phyloP scores from a whole-genome alignment of 2,797 vertebrate genomes.

The Syngnathus rostellatus region DNA sequence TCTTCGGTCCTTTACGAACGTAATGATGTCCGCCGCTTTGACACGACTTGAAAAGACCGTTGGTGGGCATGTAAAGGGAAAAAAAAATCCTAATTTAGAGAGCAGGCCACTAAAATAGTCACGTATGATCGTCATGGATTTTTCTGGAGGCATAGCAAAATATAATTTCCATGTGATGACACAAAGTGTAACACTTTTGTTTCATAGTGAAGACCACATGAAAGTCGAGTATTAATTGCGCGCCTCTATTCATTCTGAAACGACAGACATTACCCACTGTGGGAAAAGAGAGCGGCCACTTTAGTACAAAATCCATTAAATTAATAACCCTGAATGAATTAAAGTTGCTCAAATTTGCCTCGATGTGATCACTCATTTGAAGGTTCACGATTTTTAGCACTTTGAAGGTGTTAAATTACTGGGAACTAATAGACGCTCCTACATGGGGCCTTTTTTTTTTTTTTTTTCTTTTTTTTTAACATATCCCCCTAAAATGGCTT shows the following conservation, averaged over 20 bases:
- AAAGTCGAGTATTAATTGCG: not conserved
- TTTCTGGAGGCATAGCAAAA: not conserved
- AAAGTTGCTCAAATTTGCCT: constrained; percentile 19
- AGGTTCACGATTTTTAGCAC: constrained; percentile 20
- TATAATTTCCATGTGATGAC: too few relatives aligned
- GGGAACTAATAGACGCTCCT: constrained; percentile 17
- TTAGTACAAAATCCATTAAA: constrained; percentile 27
- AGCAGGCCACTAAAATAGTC: too few relatives aligned
- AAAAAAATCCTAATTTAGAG: not conserved
- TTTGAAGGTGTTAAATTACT: constrained; percentile 17
- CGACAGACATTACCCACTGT: constrained; percentile 16
- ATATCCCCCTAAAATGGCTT: not conserved
- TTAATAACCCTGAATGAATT: constrained; percentile 36
- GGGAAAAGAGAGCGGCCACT: constrained; percentile 22
- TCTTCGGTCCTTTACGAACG: not conserved
- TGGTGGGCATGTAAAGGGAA: not conserved
- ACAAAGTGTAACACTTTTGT: not conserved
- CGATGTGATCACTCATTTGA: constrained; percentile 15
- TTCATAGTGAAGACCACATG: constrained; percentile 7
- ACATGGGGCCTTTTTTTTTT: not conserved
- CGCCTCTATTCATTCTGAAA: not conserved
- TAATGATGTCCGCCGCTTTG: not conserved
- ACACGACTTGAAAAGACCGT: not conserved
- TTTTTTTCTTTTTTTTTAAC: not conserved
- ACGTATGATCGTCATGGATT: not conserved